Conservation (phyloP, 2,113 vertebrate species). For the Pachycephala philippinensis region DNA sequence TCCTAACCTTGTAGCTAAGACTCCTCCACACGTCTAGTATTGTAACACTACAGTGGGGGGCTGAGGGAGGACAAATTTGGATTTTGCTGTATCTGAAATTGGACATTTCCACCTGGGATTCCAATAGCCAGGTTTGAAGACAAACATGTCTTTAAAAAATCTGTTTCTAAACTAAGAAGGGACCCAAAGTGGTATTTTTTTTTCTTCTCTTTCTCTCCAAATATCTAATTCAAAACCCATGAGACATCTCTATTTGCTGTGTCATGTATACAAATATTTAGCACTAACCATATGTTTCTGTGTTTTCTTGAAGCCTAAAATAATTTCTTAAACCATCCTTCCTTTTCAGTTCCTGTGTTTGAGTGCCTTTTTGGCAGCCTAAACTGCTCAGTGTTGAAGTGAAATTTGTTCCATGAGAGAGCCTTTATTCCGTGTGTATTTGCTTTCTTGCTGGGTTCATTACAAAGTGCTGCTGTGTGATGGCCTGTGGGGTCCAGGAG, state of each 20-base stretch:
- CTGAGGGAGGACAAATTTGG: not conserved
- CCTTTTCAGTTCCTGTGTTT: not conserved
- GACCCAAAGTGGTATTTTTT: not conserved
- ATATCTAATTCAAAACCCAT: not conserved
- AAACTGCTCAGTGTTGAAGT: not conserved
- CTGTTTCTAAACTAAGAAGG: not conserved
- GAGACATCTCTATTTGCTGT: not conserved
- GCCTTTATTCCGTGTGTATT: not conserved
- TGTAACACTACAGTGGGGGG: too few species aligned
- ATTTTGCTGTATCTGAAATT: not conserved
- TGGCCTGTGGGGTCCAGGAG: not conserved
- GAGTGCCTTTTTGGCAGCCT: not conserved
- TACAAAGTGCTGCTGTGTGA: not conserved
- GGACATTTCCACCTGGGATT: not conserved
- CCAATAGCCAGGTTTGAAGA: not conserved
- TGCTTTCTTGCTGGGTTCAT: not conserved
- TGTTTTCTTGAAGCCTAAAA: not conserved
- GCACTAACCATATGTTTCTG: conserved; percentile 1
- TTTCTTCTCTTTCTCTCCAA: not conserved
- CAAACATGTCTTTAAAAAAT: not conserved
- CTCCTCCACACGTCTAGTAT: not conserved
- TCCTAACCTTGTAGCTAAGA: not conserved
- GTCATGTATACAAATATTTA: conserved; percentile 21
- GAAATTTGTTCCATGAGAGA: not conserved
- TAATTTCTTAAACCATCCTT: not conserved